Base-by-base conservation (phyloP, 2,797 vertebrate genomes). In the Geotrypetes seraphini region DNA sequence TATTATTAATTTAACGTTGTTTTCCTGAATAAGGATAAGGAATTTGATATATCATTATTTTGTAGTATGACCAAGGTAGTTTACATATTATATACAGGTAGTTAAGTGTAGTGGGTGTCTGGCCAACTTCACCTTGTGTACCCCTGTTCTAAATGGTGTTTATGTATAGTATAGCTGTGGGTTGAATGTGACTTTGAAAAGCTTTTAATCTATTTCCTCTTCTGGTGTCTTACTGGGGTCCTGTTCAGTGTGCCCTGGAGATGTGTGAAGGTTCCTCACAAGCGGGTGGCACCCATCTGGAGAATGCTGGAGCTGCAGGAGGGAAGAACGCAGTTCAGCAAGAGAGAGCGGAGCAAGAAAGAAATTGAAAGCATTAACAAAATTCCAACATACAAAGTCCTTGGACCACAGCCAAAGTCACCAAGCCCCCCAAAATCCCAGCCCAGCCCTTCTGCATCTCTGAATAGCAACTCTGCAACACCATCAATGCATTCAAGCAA, bases 401-500 rank as follows among this genome's bases (percentile, higher is more conserved):
- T 66, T 49, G 21, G 26, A 35, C 29, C 18, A 26, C 28, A 27
- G 19, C 17, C 30, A 1, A 59, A 40, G 52, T 60, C 64, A 39
- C 73, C 68, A 39, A 64, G 1, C 33, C 63, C 64, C 85, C 79
- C 79, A 82, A 61, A 67, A 67, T 85, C 75, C 85, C 88, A 89
- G 87, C 91, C 84, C 76, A 81, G 85, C 73, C 84, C 77, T 78
- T 87, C 89, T 70, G 86, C 79, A 43, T 86, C 79, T 18, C 76
- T 63, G 69, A 69, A 71, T 47, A 73, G 61, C 52, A 73, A 76
- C 80, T 85, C 91, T 83, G 93, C 91, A 90, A 83, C 90, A 73
- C 92, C 89, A 88, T 97, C 94, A 91, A 97, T 97, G 92, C 94
- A 99, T 96, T 88, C 93, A 91, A 97, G 90, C 71, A 86, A 84